These are phyloP conservation scores for Chironex yamaguchii DNA, from an alignment of 30 jellyfish, hydroid and myxozoan species.

Conservation along the genomic window DNA sequence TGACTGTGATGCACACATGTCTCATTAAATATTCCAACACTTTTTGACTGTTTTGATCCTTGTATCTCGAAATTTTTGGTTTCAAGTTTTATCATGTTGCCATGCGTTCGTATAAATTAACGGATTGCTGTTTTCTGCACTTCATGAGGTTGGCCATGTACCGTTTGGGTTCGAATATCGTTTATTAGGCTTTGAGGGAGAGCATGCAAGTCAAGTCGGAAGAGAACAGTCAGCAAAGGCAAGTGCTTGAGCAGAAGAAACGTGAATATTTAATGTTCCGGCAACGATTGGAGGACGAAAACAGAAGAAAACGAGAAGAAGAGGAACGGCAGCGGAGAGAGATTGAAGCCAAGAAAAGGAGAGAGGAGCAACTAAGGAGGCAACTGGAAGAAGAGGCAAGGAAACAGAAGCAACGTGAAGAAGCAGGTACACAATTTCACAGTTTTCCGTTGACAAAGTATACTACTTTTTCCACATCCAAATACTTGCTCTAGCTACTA, in stretches of 20 bases:
- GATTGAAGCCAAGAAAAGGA: constrained; percentile 71
- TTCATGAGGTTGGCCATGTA: too few species aligned
- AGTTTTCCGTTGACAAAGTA: too few species aligned
- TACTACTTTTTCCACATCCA: too few species aligned
- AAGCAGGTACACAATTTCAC: constrained; percentile 46
- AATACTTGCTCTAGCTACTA: too few species aligned
- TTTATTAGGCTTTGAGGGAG: constrained; percentile 38
- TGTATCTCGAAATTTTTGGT: neutral
- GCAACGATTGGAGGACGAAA: constrained; percentile 75
- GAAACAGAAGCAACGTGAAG: constrained; percentile 80
- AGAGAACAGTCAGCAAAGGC: constrained; percentile 60
- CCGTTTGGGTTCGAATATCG: too few species aligned
- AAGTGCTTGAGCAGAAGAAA: constrained; percentile 60
- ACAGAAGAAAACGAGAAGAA: constrained; percentile 61
- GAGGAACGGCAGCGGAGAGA: constrained; percentile 70
- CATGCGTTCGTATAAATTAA: too few species aligned
- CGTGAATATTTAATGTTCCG: constrained; percentile 57
- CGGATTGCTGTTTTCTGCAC: too few species aligned
- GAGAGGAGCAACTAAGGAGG: constrained; percentile 67
- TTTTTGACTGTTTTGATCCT: neutral
- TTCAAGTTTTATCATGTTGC: too few species aligned
- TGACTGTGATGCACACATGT: too few species aligned
- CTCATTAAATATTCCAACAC: too few species aligned
- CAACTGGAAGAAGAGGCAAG: constrained; percentile 77
- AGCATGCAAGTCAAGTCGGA: constrained; percentile 61